Conservation (phyloP, 2,113 vertebrate genomes). For the Puma concolor region DNA sequence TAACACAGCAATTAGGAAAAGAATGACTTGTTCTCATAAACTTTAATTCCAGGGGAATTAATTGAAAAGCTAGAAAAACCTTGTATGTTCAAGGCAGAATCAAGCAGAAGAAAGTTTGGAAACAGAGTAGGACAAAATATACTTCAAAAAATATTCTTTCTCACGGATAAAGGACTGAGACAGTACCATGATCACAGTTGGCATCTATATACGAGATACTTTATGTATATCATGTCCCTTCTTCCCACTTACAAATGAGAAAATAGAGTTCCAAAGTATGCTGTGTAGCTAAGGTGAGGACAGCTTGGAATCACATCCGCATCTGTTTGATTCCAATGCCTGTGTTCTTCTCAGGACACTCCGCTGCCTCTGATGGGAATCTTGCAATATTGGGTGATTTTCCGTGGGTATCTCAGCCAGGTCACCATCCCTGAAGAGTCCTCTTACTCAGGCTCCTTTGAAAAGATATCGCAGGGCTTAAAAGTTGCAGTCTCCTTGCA, state of each 20-base stretch:
- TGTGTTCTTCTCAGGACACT: not conserved
- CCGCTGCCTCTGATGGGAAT: not conserved
- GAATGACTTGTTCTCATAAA: not conserved
- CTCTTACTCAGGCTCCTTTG: not conserved
- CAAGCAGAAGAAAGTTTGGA: not conserved
- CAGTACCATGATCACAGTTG: not conserved
- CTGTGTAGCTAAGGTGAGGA: not conserved
- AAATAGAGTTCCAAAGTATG: not conserved
- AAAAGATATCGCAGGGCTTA: not conserved
- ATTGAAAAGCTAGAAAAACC: not conserved
- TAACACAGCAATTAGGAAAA: not conserved
- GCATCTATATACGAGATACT: not conserved
- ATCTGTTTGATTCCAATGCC: not conserved
- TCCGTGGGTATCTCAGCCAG: not conserved
- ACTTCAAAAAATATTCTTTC: not conserved
- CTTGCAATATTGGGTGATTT: not conserved
- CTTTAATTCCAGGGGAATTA: not conserved
- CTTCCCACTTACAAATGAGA: not conserved
- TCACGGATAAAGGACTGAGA: not conserved
- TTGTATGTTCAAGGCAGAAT: not conserved
- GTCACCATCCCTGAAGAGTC: not conserved
- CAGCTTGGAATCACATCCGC: not conserved
- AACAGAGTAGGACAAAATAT: not conserved
- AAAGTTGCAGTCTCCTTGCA: not conserved
- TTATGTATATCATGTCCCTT: not conserved